Base-by-base conservation (phyloP, 2,888 invertebrate genomes). In the Auanema sp. region DNA sequence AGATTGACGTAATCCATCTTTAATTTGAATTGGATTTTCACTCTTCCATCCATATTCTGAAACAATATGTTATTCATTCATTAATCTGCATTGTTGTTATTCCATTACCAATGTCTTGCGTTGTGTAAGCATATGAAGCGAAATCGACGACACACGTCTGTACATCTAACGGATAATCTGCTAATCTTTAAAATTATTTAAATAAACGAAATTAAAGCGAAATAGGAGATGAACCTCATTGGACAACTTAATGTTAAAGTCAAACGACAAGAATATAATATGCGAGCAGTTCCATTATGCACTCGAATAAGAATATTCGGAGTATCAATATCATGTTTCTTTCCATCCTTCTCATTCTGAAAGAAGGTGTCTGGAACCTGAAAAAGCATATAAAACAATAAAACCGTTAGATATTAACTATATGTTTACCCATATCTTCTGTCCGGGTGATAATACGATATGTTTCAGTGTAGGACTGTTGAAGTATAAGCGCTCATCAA, bases 91-190 rank as follows among this genome's bases (percentile, higher is more conserved):
- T n/a, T 25, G 16, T n/a, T 24, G 14, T 14, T 21, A 12, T 21
- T n/a, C 6, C 18, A 58, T 50, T 5, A 71, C 71, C 92, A 83
- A 95, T 88, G 87, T 95, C 95, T 78, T 92, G 91, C 44, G 93
- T 94, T 51, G 95, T 95, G 91, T 95, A 97, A 71, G 95, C 96
- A 86, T 96, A 96, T 85, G 93, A 93, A 76, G 94, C 94, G 91
- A 95, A 94, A 83, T 92, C 88, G 75, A 96, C 88, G 62, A 92
- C 92, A 86, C 95, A 95, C 68, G 91, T 65, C 40, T 71, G 71
- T 0, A 71, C 68, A 87, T 96, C 96, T 86, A 96, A 86, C 6
- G 96, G 96, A 87, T 95, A 96, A 74, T 76, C 78, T 23, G 68
- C 71, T n/a, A 69, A 52, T 55, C 63, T 62, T 18, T 23, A 58